These are phyloP conservation scores for Colaptes auratus DNA, from an alignment of 2,113 vertebrate genomes.

Conservation along the genomic window DNA sequence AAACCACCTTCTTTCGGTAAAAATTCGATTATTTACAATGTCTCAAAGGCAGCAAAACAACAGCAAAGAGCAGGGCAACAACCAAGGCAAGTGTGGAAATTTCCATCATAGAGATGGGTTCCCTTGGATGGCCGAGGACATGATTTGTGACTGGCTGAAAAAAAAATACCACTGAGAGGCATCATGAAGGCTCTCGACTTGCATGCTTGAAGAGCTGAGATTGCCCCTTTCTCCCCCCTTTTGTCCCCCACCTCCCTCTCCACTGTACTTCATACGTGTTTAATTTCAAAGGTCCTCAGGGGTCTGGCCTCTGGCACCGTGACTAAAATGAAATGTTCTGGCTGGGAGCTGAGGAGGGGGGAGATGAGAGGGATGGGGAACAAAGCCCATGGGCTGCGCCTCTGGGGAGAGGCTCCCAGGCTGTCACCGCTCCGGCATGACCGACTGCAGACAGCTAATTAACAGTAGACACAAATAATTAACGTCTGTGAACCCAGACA, in stretches of 20 bases:
- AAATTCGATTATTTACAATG: constrained; percentile 34
- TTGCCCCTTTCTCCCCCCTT: constrained; percentile 5
- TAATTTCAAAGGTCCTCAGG: constrained; percentile 49
- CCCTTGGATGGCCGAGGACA: not conserved
- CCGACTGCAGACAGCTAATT: constrained; percentile 75
- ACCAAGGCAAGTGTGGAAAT: not conserved
- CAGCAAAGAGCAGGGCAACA: not conserved
- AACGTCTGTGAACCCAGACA: constrained; percentile 75
- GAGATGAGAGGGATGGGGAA: not conserved
- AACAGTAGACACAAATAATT: constrained; percentile 74
- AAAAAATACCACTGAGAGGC: not conserved
- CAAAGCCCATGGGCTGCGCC: not conserved
- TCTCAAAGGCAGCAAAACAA: not conserved
- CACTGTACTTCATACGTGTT: constrained; percentile 33
- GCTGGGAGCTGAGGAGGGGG: constrained; percentile 27
- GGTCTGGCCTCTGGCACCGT: constrained; percentile 49
- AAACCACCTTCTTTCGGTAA: not conserved
- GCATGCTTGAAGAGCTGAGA: not conserved
- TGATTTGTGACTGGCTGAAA: constrained; percentile 7
- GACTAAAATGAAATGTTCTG: constrained; percentile 64
- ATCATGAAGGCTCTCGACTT: not conserved
- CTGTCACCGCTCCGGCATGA: constrained; percentile 47
- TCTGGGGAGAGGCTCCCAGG: constrained; percentile 52
- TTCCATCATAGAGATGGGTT: not conserved
- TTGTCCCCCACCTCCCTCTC: not conserved